Evolutionary conservation across 2,888 invertebrate genomes (phyloP).

Genomic region (Ophioninae sp.): DNA sequence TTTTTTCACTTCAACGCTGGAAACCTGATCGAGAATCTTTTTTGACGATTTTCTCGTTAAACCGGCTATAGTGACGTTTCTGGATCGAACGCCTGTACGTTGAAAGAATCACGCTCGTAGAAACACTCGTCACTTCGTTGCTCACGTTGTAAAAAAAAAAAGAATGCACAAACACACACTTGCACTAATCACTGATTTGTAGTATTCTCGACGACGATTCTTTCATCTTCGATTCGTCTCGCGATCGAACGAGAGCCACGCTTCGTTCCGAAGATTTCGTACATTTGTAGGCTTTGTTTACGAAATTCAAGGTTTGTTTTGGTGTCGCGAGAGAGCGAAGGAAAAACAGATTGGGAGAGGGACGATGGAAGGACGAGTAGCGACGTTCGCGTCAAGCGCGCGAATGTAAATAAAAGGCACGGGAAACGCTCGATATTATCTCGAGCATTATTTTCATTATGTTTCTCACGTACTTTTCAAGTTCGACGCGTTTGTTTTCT

Average conservation of each 20-base stretch:
- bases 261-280: not conserved
- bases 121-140: conserved; percentile 40
- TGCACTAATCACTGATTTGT: conserved; percentile 42
- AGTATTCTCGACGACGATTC: conserved; percentile 10
- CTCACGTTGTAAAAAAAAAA: conserved; percentile 7
- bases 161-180: conserved; percentile 15
- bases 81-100: not conserved
- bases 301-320: not conserved
- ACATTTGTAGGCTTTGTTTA: not conserved
- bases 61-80: not conserved
- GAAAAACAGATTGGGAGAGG: not conserved
- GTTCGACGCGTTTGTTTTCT: not conserved
- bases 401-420: not conserved
- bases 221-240: not conserved
- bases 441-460: not conserved
- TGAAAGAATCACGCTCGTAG: not conserved
- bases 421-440: not conserved
- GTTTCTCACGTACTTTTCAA: not conserved
- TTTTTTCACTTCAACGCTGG: not conserved
- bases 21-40: not conserved
- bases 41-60: not conserved
- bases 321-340: not conserved
- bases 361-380: too few relatives aligned
- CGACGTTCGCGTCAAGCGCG: conserved; percentile 4
- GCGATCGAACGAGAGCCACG: not conserved